phyloP scores from a whole-genome alignment of 2,113 vertebrate species.

The Caracal caracal region DNA sequence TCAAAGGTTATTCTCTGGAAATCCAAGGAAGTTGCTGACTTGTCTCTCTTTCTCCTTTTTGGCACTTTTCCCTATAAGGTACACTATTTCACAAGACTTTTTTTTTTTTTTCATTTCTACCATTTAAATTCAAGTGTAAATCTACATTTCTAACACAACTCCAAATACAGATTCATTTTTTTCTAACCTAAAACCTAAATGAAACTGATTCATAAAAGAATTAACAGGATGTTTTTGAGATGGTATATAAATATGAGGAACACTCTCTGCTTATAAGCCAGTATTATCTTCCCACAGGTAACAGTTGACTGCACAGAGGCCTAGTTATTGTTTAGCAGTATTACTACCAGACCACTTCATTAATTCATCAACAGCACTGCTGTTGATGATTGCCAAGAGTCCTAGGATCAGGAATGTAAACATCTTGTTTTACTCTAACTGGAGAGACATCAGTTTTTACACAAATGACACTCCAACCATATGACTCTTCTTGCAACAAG shows the following conservation, averaged over 20 bases:
- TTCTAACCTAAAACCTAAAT: neutral
- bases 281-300: neutral
- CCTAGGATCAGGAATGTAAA: neutral
- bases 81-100: neutral
- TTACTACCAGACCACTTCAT: neutral
- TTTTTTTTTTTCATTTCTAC: neutral
- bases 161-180: neutral
- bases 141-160: neutral
- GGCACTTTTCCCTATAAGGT: neutral
- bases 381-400: neutral
- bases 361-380: neutral
- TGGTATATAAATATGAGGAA: neutral
- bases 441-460: neutral
- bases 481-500: neutral
- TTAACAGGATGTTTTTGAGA: neutral
- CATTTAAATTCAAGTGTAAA: neutral
- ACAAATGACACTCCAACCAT: neutral
- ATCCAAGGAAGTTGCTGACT: constrained; percentile 53
- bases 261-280: neutral
- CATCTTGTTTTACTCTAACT: neutral
- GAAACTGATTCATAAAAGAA: neutral
- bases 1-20: constrained; percentile 58
- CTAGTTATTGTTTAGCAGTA: neutral
- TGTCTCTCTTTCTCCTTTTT: constrained; percentile 21
- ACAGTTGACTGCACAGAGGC: neutral